phyloP scores from a whole-genome alignment of 2,888 invertebrate genomes.

The Pachymerium ferrugineum region DNA sequence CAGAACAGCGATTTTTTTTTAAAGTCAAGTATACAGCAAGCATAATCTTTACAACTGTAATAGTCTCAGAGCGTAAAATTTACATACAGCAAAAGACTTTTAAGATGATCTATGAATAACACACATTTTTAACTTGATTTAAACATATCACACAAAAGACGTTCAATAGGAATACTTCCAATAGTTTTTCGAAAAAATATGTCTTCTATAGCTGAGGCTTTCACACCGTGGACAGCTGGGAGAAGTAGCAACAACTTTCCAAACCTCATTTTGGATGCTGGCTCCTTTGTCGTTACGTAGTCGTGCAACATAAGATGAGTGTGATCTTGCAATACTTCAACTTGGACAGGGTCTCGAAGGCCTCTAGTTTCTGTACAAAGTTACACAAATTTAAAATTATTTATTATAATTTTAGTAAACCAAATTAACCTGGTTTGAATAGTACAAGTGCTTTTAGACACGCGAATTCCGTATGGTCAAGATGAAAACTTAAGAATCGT shows the following conservation, averaged over 20 bases:
- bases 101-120: no score
- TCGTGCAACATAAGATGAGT: constrained; percentile 70
- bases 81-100: no score
- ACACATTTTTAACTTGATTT: constrained; percentile 43
- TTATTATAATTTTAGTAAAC: background rate
- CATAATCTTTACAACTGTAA: no score
- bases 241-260: constrained; percentile 68
- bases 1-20: no score
- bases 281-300: constrained; percentile 52
- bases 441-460: constrained; percentile 76
- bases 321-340: constrained; percentile 67
- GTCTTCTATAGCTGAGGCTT: constrained; percentile 57
- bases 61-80: no score
- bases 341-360: constrained; percentile 56
- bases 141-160: constrained; percentile 63
- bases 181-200: constrained; percentile 73
- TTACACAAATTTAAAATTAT: background rate
- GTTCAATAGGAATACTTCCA: constrained; percentile 66
- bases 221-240: constrained; percentile 58
- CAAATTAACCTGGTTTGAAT: constrained; percentile 66
- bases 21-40: no score
- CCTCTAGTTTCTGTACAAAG: constrained; percentile 56
- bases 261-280: constrained; percentile 53
- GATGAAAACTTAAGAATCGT: constrained; percentile 59
- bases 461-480: constrained; percentile 77